Evolutionary conservation across 2,113 vertebrate species (phyloP).

Genomic region (Burhinus bistriatus): DNA sequence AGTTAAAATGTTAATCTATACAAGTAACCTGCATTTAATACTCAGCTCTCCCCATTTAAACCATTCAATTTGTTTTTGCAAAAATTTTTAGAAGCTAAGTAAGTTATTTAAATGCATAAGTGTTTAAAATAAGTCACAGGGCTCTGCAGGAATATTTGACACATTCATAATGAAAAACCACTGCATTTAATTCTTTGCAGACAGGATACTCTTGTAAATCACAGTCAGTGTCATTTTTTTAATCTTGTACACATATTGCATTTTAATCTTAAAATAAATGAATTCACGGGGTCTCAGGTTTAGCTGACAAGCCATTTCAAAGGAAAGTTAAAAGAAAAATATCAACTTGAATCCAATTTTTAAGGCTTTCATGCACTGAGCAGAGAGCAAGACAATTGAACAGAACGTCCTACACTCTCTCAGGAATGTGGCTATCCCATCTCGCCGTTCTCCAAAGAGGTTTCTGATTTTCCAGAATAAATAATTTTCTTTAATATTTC

Average conservation of each 20-base stretch:
- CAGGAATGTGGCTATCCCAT: neutral
- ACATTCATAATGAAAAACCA: constrained; percentile 65
- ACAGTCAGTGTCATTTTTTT: constrained; percentile 50
- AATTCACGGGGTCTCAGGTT: constrained; percentile 11
- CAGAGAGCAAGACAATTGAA: neutral
- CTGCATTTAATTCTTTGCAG: constrained; percentile 56
- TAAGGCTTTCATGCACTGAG: neutral
- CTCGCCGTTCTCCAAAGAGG: neutral
- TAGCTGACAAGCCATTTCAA: constrained; percentile 44
- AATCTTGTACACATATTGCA: constrained; percentile 53
- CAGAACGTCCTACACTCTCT: neutral
- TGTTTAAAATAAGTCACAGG: constrained; percentile 67
- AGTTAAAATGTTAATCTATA: neutral
- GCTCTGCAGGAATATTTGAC: constrained; percentile 55
- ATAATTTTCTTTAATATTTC: neutral
- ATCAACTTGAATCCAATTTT: neutral
- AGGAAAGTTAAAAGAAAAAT: constrained; percentile 26
- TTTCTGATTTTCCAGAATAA: neutral
- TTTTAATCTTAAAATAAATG: constrained; percentile 58
- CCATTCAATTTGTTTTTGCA: constrained; percentile 45
- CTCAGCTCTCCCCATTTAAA: constrained; percentile 23
- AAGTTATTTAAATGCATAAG: constrained; percentile 76
- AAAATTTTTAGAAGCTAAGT: constrained; percentile 58
- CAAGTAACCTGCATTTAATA: constrained; percentile 47
- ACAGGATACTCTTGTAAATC: constrained; percentile 53